These are phyloP conservation scores for Tamandua tetradactyla DNA, from an alignment of 2,797 vertebrate genomes.

Conservation along the genomic window DNA sequence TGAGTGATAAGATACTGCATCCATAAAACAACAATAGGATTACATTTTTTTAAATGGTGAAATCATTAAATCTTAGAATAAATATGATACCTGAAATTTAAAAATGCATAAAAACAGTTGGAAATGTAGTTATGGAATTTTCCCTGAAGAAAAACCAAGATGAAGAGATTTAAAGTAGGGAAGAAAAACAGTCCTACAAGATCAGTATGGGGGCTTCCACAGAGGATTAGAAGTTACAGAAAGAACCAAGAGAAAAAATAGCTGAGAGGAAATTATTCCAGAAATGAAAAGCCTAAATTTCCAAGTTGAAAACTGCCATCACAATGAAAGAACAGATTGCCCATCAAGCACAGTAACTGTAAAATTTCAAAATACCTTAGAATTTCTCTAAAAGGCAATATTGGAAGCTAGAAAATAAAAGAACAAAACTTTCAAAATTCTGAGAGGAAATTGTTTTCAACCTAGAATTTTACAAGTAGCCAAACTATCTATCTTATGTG, in stretches of 20 bases:
- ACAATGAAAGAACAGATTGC: neutral
- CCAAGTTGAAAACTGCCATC: neutral
- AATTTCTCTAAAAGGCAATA: neutral
- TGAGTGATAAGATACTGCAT: neutral
- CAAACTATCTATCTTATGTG: neutral
- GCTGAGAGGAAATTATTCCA: neutral
- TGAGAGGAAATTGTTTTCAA: neutral
- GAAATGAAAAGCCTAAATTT: neutral
- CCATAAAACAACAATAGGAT: neutral
- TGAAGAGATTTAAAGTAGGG: neutral
- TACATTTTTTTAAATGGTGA: neutral
- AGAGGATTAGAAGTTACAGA: neutral
- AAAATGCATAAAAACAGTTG: constrained; percentile 60
- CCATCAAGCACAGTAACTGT: neutral
- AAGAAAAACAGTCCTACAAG: neutral
- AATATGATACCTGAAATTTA: constrained; percentile 42
- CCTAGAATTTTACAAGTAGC: neutral
- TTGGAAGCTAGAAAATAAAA: neutral
- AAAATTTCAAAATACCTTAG: neutral
- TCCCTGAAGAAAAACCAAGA: constrained; percentile 8
- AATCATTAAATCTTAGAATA: constrained; percentile 52
- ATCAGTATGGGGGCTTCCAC: neutral
- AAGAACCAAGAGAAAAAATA: neutral
- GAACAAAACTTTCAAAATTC: neutral
- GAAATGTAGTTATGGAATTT: constrained; percentile 33